These are phyloP conservation scores for Paraescarpia echinospica DNA, from an alignment of 1,140 invertebrate genomes.

Conservation along the genomic window DNA sequence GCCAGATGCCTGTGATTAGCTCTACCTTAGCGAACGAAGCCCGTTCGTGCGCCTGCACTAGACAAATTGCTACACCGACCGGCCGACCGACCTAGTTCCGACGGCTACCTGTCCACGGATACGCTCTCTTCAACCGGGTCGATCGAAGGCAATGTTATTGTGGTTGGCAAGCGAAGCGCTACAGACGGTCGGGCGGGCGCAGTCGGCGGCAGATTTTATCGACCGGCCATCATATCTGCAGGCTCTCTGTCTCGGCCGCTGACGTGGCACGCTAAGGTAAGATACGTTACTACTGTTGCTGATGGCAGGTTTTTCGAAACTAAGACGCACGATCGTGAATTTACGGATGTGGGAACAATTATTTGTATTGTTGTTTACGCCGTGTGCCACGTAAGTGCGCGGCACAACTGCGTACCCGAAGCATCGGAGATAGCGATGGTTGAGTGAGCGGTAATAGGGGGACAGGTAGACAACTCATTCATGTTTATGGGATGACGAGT, in stretches of 20 bases:
- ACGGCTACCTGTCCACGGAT: background rate
- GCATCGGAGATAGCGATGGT: background rate
- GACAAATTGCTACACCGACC: background rate
- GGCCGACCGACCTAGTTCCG: background rate
- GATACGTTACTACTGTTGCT: background rate
- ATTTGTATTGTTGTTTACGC: background rate
- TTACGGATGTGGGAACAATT: background rate
- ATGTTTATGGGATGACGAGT: background rate
- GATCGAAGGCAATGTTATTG: background rate
- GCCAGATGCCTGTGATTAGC: background rate
- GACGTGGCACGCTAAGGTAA: conserved; percentile 3
- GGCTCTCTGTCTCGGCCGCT: background rate
- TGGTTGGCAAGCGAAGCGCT: background rate
- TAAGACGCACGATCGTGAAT: background rate
- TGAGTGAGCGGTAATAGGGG: background rate
- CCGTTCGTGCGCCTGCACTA: background rate
- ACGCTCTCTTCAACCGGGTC: background rate
- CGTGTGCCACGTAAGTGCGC: background rate
- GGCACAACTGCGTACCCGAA: background rate
- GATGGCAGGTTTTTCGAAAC: background rate
- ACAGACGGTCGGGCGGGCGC: background rate
- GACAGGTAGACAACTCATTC: background rate
- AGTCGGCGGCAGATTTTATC: background rate
- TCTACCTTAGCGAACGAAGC: background rate
- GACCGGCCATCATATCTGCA: background rate